Percentiles rank a stretch among this genome's conserved stretches.
Conservation (phyloP, 2,797 vertebrate species). For the Acanthopagrus latus region DNA sequence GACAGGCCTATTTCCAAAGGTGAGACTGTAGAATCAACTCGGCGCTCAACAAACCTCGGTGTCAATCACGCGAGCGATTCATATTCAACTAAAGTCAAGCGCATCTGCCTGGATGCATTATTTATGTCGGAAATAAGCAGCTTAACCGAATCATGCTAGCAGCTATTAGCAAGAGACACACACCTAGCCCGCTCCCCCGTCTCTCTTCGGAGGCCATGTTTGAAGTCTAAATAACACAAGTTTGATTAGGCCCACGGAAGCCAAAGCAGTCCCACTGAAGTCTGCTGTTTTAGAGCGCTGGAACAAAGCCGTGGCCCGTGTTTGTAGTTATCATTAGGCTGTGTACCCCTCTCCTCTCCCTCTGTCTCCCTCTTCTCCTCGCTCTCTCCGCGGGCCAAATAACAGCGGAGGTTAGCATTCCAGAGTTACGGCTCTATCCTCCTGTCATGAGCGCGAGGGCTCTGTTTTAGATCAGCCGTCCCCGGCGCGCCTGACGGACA, state of each 20-base stretch:
- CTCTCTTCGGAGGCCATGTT: slow-evolving; percentile 82
- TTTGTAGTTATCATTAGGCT: slow-evolving; percentile 85
- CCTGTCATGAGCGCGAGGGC: slow-evolving; percentile 77
- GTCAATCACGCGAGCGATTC: slow-evolving; percentile 83
- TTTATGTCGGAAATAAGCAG: slow-evolving; percentile 87
- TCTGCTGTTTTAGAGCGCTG: slow-evolving; percentile 60
- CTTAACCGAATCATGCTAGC: slow-evolving; percentile 84
- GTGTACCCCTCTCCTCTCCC: slow-evolving; percentile 69
- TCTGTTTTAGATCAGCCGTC: slow-evolving; percentile 86
- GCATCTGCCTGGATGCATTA: slow-evolving; percentile 87
- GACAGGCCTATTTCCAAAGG: slow-evolving; percentile 86
- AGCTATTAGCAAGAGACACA: slow-evolving; percentile 87
- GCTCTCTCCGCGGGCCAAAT: slow-evolving; percentile 80
- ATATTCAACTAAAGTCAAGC: slow-evolving; percentile 85
- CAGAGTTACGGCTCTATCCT: slow-evolving; percentile 77
- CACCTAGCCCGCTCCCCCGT: slow-evolving; percentile 74
- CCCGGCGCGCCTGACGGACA: slow-evolving; percentile 77
- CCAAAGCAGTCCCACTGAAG: slow-evolving; percentile 76
- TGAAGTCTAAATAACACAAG: slow-evolving; percentile 86
- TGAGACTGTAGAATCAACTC: slow-evolving; percentile 81
- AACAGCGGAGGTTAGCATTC: slow-evolving; percentile 80
- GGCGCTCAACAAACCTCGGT: slow-evolving; percentile 80
- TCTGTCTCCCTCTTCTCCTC: slow-evolving; percentile 41
- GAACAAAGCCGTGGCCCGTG: slow-evolving; percentile 82
- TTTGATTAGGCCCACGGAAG: slow-evolving; percentile 84